phyloP scores from a whole-genome alignment of 2,888 invertebrate genomes.

The Lysandra bellargus region DNA sequence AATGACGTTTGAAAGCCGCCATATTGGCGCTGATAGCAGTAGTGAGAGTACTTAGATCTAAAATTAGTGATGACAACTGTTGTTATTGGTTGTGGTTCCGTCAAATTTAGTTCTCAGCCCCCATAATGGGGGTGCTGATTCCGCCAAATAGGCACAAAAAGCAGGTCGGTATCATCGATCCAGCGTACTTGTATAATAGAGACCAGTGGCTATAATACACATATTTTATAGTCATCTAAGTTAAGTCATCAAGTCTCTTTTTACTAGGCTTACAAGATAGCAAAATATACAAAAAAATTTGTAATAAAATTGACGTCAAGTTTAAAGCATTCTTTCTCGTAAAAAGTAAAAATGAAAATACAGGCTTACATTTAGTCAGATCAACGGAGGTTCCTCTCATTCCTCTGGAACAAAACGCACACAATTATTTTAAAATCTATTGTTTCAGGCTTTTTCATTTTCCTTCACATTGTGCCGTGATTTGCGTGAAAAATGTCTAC shows the following conservation, averaged over 20 bases:
- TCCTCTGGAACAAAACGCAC: slow-evolving; percentile 36
- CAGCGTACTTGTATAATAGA: too few relatives aligned
- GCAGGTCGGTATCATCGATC: too few relatives aligned
- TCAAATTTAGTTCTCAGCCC: too few relatives aligned
- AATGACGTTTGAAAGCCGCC: too few relatives aligned
- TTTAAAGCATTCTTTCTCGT: not conserved
- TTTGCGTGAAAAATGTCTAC: slow-evolving; percentile 22
- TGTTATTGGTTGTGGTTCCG: too few relatives aligned
- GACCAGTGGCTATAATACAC: too few relatives aligned
- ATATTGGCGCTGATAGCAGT: too few relatives aligned
- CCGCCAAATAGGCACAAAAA: too few relatives aligned
- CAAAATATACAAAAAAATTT: not conserved
- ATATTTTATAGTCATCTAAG: not conserved
- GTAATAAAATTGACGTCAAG: not conserved
- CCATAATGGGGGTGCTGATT: too few relatives aligned
- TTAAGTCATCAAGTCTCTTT: not conserved
- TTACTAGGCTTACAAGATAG: not conserved
- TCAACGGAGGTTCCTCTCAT: slow-evolving; percentile 29
- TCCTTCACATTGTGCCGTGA: slow-evolving; percentile 26
- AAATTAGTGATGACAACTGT: too few relatives aligned
- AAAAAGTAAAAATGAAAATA: slow-evolving; percentile 13
- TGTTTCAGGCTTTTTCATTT: slow-evolving; percentile 32
- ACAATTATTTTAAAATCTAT: slow-evolving; percentile 38
- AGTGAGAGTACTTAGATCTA: too few relatives aligned
- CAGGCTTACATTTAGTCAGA: slow-evolving; percentile 23